Evolutionary conservation across 1,140 invertebrate species (phyloP).

Genomic region (Drosophila melanica): DNA sequence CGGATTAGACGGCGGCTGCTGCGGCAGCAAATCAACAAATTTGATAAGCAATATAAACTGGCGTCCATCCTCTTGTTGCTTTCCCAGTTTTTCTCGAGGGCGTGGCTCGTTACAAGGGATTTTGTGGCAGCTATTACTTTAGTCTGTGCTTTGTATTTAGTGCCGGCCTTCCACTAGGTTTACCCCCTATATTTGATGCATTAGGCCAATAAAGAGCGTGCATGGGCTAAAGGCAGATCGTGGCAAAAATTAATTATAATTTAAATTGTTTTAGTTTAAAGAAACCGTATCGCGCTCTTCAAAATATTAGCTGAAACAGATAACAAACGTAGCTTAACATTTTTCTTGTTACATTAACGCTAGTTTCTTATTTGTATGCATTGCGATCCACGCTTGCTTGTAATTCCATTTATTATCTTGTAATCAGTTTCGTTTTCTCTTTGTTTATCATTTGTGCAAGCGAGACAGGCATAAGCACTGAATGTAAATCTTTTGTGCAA

Average conservation of each 20-base stretch:
- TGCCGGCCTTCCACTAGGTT: conserved; percentile 25
- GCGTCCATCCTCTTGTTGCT: conserved; percentile 13
- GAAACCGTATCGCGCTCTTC: too few species aligned
- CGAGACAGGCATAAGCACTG: not conserved
- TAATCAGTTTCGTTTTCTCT: too few species aligned
- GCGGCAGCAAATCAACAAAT: conserved; percentile 79
- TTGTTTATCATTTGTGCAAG: not conserved
- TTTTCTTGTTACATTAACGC: too few species aligned
- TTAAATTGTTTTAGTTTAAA: conserved; percentile 5
- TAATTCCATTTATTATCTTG: too few species aligned
- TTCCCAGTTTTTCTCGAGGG: conserved; percentile 2
- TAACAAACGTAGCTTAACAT: too few species aligned
- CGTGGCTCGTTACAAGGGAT: conserved; percentile 69
- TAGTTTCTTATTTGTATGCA: too few species aligned
- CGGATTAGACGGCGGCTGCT: conserved; percentile 68
- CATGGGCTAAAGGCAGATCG: conserved; percentile 9
- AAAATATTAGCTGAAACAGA: too few species aligned
- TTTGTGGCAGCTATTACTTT: conserved; percentile 44
- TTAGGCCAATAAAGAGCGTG: conserved; percentile 5
- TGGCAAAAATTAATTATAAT: conserved; percentile 15
- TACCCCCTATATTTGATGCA: conserved; percentile 16
- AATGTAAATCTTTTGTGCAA: too few species aligned
- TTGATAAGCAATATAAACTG: conserved; percentile 78
- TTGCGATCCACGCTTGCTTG: too few species aligned
- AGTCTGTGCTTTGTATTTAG: conserved; percentile 26